phyloP scores from a whole-genome alignment of 1,140 invertebrate species.

The Papilio polyxenes region DNA sequence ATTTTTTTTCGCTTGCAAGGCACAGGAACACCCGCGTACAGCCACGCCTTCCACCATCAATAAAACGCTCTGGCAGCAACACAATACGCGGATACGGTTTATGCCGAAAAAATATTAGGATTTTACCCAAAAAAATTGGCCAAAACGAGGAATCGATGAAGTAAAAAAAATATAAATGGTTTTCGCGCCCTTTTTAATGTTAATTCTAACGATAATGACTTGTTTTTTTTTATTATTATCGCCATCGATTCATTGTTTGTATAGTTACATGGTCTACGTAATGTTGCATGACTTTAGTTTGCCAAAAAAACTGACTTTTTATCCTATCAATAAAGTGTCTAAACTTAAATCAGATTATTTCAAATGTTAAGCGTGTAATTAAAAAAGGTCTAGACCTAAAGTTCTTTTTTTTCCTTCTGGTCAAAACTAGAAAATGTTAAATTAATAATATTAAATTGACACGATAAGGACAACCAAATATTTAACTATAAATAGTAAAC shows the following conservation, averaged over 20 bases:
- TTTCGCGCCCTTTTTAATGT: conserved; percentile 45
- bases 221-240: conserved; percentile 36
- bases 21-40: conserved; percentile 53
- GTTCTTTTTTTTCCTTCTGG: too few relatives aligned
- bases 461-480: too few relatives aligned
- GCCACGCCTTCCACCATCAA: conserved; percentile 59
- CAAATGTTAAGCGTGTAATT: neutral
- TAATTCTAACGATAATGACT: conserved; percentile 47
- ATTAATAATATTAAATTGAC: too few relatives aligned
- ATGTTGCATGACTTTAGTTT: neutral
- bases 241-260: conserved; percentile 1
- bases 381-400: too few relatives aligned
- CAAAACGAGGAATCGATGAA: conserved; percentile 61
- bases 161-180: conserved; percentile 46
- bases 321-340: neutral
- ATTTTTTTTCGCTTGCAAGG: conserved; percentile 46
- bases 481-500: neutral
- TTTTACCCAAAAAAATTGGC: conserved; percentile 50
- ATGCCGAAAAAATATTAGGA: conserved; percentile 58
- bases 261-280: neutral
- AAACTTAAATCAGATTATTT: neutral
- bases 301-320: neutral
- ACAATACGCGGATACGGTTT: conserved; percentile 50
- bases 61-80: conserved; percentile 48
- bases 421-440: too few relatives aligned